Evolutionary conservation across 30 jellyfish, hydroid and myxozoan species (phyloP).

Genomic region (Turritopsis rubra): DNA sequence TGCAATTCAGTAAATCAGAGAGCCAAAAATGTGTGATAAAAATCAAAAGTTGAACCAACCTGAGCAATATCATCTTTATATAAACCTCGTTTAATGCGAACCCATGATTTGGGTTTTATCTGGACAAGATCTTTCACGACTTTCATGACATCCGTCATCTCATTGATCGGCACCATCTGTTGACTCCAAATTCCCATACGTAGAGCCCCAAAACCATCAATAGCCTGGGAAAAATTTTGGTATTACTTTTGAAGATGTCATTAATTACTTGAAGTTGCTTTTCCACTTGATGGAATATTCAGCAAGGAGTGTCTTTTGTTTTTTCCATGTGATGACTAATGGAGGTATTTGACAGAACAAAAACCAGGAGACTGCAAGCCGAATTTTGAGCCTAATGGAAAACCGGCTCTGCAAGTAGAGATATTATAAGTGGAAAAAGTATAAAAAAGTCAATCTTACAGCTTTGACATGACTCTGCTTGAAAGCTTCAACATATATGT

Average conservation of each 20-base stretch:
- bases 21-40: background rate
- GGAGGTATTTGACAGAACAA: too few species aligned
- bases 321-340: too few species aligned
- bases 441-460: too few species aligned
- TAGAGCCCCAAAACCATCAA: constrained; percentile 93
- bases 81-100: constrained; percentile 86
- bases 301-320: too few species aligned
- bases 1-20: too few species aligned
- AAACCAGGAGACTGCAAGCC: too few species aligned
- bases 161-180: constrained; percentile 98
- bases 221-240: constrained; percentile 54
- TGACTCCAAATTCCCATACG: constrained; percentile 90
- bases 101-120: constrained; percentile 94
- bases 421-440: too few species aligned
- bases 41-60: constrained; percentile 27
- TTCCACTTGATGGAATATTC: too few species aligned
- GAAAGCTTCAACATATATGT: constrained; percentile 90
- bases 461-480: constrained; percentile 91
- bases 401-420: too few species aligned
- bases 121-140: constrained; percentile 87
- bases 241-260: background rate
- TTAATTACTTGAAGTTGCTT: background rate
- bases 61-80: constrained; percentile 97
- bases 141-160: constrained; percentile 95
- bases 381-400: too few species aligned